Evolutionary conservation across 2,888 invertebrate species (phyloP).

Genomic region (Corythucha ciliata): DNA sequence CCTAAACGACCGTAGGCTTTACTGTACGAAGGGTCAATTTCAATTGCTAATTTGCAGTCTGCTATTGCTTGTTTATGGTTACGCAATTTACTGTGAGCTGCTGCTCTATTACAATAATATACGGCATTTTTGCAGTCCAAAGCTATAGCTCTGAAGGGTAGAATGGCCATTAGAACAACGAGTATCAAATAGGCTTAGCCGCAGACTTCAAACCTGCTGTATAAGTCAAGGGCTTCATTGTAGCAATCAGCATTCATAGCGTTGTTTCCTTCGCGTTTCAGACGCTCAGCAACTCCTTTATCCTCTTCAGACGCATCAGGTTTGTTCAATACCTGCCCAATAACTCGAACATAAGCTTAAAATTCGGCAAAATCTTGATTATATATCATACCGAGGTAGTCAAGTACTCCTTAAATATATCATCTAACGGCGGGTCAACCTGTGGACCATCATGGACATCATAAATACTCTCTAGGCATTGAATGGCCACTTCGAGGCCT

Average conservation of each 20-base stretch:
- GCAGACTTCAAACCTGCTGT: conserved; percentile 18
- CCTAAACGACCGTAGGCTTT: conserved; percentile 93
- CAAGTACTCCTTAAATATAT: conserved; percentile 21
- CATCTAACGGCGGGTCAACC: conserved; percentile 21
- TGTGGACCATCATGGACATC: conserved; percentile 20
- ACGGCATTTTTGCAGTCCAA: conserved; percentile 83
- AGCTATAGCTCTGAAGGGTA: conserved; percentile 63
- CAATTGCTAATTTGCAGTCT: conserved; percentile 83
- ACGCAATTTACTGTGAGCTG: conserved; percentile 83
- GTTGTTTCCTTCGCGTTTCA: conserved; percentile 80
- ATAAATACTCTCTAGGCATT: conserved; percentile 28
- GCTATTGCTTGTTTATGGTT: conserved; percentile 74
- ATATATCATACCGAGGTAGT: conserved; percentile 18
- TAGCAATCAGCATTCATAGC: conserved; percentile 78
- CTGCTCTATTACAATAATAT: conserved; percentile 95
- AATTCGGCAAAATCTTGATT: neutral
- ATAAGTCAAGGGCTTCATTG: conserved; percentile 65
- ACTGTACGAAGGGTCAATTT: conserved; percentile 81
- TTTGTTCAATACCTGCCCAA: conserved; percentile 15
- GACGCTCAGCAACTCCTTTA: conserved; percentile 63
- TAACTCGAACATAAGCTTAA: neutral
- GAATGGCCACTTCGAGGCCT: conserved; percentile 30
- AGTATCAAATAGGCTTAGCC: neutral
- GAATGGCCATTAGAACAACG: neutral
- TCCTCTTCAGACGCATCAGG: conserved; percentile 37